These are phyloP conservation scores for Apis florea DNA, from an alignment of 1,140 invertebrate species.

Conservation along the genomic window DNA sequence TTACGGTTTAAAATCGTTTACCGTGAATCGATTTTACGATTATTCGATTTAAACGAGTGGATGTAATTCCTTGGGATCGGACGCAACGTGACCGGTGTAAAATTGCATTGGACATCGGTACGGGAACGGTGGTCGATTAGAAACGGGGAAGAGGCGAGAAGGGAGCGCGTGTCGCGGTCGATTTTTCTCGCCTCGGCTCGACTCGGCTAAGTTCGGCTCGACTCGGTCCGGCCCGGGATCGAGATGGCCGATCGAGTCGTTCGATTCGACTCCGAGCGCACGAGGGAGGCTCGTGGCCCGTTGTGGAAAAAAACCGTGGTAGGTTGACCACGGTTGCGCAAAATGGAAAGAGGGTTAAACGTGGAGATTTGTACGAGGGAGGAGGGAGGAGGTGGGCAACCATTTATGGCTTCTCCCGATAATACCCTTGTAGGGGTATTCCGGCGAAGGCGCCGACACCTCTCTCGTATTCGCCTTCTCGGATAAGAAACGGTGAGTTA, in stretches of 20 bases:
- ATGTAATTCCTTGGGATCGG: too few relatives aligned
- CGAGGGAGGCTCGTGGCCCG: neutral
- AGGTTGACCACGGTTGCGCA: constrained; percentile 10
- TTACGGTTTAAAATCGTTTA: too few relatives aligned
- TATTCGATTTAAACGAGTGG: too few relatives aligned
- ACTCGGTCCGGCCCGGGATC: neutral
- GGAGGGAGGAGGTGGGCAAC: neutral
- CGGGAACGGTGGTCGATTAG: too few relatives aligned
- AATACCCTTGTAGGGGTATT: constrained; percentile 16
- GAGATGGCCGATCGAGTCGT: neutral
- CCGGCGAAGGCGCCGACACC: constrained; percentile 13
- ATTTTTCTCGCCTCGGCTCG: too few relatives aligned
- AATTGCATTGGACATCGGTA: too few relatives aligned
- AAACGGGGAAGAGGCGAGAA: too few relatives aligned
- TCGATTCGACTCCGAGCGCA: neutral
- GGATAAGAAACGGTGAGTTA: constrained; percentile 36
- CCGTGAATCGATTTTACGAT: too few relatives aligned
- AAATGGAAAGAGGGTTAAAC: constrained; percentile 26
- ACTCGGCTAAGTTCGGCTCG: too few relatives aligned
- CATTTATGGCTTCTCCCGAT: constrained; percentile 31
- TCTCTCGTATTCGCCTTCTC: constrained; percentile 15
- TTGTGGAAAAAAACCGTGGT: constrained; percentile 24
- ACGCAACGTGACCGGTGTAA: too few relatives aligned
- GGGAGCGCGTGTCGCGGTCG: too few relatives aligned
- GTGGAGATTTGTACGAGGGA: constrained; percentile 22